Evolutionary conservation across 2,888 invertebrate species (phyloP), one percentile per base, ranked within the genome.

Genomic region (Bembecia ichneumoniformis): DNA sequence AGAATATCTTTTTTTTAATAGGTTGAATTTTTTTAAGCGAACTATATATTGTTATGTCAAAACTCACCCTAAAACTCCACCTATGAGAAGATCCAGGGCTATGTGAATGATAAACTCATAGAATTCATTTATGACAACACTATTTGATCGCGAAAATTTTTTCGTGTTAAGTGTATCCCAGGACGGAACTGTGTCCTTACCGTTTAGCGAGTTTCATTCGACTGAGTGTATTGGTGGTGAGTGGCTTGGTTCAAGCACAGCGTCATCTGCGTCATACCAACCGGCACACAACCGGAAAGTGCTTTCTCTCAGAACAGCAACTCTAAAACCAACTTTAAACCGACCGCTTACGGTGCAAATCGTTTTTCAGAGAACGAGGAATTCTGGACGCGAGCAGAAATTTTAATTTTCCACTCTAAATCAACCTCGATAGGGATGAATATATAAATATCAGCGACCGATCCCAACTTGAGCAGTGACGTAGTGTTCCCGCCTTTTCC

Each of bases 211-310:
- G 58, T 76, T 64, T 65, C 68, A 68, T 69, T 68, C 75, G 74
- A 81, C 80, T 82, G 75, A 63, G 66, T 53, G 49, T 50, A 28
- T 28, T 28, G 55, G 59, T 50, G 58, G 66, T 59, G 63, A 60
- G 54, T 59, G 63, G 65, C 57, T 62, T 63, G 64, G 57, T 61
- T 63, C 58, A 65, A 60, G 58, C 61, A 61, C 60, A 68, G 68
- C 71, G 73, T 71, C 79, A 78, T 79, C 84, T 87, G 78, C 86
- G 86, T 87, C 86, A 84, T 80, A 72, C 77, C 66, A 67, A 66
- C 68, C 66, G 61, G 52, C 76, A 68, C 74, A 78, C 77, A 70
- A 77, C 77, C 81, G 77, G 79, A 84, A 83, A 81, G 84, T 83
- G 81, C 86, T 87, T 87, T 87, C 86, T 86, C 84, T 82, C 77